Conservation (phyloP, 2,888 invertebrate genomes). For the Notocelia uddmanniana region DNA sequence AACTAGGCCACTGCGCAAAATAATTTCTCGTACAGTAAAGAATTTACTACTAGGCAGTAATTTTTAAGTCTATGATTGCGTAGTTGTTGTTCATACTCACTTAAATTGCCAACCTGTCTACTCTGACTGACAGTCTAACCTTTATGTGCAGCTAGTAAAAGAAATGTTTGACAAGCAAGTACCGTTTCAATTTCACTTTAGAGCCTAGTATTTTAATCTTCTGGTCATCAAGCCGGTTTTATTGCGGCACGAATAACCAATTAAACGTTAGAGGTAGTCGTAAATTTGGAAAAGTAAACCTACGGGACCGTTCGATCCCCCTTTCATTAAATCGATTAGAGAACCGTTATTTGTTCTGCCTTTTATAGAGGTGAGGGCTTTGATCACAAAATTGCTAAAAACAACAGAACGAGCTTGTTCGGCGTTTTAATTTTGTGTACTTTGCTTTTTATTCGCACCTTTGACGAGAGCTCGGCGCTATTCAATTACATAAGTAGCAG, state of each 20-base stretch:
- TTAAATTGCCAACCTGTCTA: constrained; percentile 2
- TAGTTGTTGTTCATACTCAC: constrained; percentile 4
- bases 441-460: constrained; percentile 34
- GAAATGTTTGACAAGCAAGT: constrained; percentile 57
- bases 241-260: constrained; percentile 79
- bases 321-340: constrained; percentile 82
- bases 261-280: constrained; percentile 78
- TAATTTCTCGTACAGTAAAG: background rate
- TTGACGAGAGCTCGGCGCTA: constrained; percentile 30
- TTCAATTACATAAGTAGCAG: background rate
- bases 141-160: constrained; percentile 10
- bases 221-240: constrained; percentile 77
- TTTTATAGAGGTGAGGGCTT: constrained; percentile 74
- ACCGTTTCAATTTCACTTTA: constrained; percentile 50
- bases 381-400: constrained; percentile 76
- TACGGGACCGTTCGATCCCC: constrained; percentile 74
- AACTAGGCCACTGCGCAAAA: no score
- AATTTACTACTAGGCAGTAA: background rate
- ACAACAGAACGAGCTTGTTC: constrained; percentile 61
- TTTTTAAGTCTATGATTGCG: background rate
- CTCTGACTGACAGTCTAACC: background rate
- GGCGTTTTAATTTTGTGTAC: constrained; percentile 46
- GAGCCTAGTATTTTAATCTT: constrained; percentile 71
- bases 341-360: constrained; percentile 69
- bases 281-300: constrained; percentile 79